Evolutionary conservation across 2,113 vertebrate species (phyloP), one percentile per base, ranked within the genome.

Genomic region (Rallus limicola): DNA sequence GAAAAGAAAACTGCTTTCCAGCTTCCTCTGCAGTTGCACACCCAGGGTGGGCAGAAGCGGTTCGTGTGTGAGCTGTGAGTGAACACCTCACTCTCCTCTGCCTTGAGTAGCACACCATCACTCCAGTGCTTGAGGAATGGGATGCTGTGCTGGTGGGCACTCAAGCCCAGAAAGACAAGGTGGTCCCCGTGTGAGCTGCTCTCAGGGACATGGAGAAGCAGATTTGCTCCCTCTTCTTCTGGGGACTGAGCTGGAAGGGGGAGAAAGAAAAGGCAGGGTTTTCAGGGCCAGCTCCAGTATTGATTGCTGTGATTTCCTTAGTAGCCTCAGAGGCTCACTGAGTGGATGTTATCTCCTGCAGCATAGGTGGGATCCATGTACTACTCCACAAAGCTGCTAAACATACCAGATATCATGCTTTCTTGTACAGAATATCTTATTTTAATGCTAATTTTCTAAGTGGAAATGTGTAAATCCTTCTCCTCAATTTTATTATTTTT

Each of bases 71-170:
- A 62, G 19, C 10, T 8, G 20, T 6, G 29, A 29, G 16, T 33
- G 5, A 25, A n/a, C 46, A 29, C 34, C 74, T 34, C 1, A 2
- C 29, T 56, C 15, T 18, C 3, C 0, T 0, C 9, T 26, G 42
- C 42, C 78, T 70, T 13, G 25, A 36, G 60, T n/a, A 26, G 31
- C 9, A 6, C 0, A 0, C 15, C 5, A 31, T 40, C 69, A 14
- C 42, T 33, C 11, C 69, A 6, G 9, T 1, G 21, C 11, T 3
- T 3, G 33, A 62, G 24, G 64, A 82, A 28, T 3, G 7, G 9
- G 16, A 8, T 14, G 25, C 16, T 87, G 13, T 81, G 46, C 23
- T 24, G 29, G 29, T 9, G 36, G 52, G 23, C 34, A 90, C 9
- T 19, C 31, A 36, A 34, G 14, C 40, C 55, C 60, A 64, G 75